Evolutionary conservation across 2,113 vertebrate species (phyloP).

Genomic region (Pygoscelis adeliae): DNA sequence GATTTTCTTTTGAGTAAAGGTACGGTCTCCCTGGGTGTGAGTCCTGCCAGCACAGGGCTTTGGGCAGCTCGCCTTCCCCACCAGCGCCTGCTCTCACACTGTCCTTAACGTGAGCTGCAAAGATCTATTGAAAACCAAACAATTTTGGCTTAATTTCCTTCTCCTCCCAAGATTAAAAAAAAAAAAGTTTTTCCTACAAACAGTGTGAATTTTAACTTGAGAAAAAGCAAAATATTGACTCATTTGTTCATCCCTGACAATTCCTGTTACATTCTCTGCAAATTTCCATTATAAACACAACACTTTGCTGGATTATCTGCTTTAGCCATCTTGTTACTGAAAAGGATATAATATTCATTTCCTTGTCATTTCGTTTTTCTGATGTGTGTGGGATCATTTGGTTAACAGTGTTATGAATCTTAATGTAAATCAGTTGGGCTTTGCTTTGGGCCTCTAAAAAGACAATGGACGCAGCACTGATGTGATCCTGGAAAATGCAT

Average conservation of each 20-base stretch:
- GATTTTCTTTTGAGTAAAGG: not conserved
- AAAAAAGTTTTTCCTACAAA: not conserved
- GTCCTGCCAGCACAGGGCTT: not conserved
- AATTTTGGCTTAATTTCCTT: not conserved
- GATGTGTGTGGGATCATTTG: not conserved
- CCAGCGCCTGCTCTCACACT: not conserved
- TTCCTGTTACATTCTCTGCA: not conserved
- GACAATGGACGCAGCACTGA: not conserved
- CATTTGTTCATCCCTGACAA: not conserved
- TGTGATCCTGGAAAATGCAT: not conserved
- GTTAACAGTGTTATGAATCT: not conserved
- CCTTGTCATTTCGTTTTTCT: not conserved
- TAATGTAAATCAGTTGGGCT: not conserved
- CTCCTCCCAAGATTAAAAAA: not conserved
- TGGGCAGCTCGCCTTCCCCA: not conserved
- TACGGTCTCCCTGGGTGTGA: not conserved
- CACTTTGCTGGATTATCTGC: not conserved
- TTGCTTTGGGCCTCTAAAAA: not conserved
- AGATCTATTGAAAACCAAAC: not conserved
- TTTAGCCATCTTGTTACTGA: slow-evolving; percentile 10
- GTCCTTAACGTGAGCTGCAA: not conserved
- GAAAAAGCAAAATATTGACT: not conserved
- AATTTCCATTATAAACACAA: not conserved
- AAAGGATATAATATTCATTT: not conserved
- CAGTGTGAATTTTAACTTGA: not conserved